Evolutionary conservation across 2,113 vertebrate genomes (phyloP).

Genomic region (Antennarius striatus): DNA sequence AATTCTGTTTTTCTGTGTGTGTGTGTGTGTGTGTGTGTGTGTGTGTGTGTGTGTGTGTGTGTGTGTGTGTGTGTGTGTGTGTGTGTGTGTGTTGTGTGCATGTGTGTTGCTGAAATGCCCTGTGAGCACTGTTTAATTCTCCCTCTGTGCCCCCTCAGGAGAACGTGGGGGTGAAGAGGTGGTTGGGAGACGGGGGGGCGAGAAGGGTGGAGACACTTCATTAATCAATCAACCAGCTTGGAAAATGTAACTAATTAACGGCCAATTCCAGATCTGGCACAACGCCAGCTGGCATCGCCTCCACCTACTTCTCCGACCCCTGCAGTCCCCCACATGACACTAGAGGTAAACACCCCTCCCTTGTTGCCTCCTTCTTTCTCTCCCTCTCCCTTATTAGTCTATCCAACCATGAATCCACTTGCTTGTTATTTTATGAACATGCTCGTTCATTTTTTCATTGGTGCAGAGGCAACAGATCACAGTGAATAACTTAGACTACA

Average conservation of each 20-base stretch:
- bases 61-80: too few species aligned
- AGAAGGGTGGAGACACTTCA: constrained; percentile 74
- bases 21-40: too few species aligned
- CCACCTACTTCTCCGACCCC: constrained; percentile 60
- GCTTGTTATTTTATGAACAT: background rate
- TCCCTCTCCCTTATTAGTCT: constrained; percentile 47
- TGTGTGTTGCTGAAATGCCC: constrained; percentile 60
- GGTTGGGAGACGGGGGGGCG: background rate
- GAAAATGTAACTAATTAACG: constrained; percentile 78
- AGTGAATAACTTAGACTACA: constrained; percentile 17
- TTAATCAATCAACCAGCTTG: constrained; percentile 80
- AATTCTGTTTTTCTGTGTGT: background rate
- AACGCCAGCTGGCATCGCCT: constrained; percentile 63
- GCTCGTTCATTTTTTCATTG: constrained; percentile 1
- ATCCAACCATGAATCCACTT: constrained; percentile 24
- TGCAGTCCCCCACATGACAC: constrained; percentile 61
- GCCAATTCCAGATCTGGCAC: constrained; percentile 73
- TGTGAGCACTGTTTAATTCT: constrained; percentile 72
- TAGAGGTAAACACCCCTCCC: constrained; percentile 67
- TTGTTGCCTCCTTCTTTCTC: constrained; percentile 23
- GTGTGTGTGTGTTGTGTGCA: constrained; percentile 7
- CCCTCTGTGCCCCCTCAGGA: constrained; percentile 31
- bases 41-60: too few species aligned
- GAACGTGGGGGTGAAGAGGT: constrained; percentile 16
- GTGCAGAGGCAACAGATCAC: constrained; percentile 28